Conservation (phyloP, 1,140 invertebrate genomes). For the Neodiprion virginianus region DNA sequence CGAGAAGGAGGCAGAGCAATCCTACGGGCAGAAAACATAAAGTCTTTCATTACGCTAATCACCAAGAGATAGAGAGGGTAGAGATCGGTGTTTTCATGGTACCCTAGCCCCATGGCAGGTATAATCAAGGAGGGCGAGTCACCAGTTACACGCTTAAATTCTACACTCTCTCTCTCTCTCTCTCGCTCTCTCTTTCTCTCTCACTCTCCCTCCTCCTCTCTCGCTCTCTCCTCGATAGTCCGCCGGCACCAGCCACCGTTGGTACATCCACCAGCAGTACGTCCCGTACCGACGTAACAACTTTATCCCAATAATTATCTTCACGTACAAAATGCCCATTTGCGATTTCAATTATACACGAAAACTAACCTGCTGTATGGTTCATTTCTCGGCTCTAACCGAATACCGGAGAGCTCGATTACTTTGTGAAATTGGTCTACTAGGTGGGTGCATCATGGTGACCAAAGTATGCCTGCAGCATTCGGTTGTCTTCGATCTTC, state of each 20-base stretch:
- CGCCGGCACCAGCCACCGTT: too few relatives aligned
- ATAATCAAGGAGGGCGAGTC: slow-evolving; percentile 3
- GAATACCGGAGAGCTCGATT: too few relatives aligned
- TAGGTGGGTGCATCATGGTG: too few relatives aligned
- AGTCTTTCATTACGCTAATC: slow-evolving; percentile 7
- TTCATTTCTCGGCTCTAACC: too few relatives aligned
- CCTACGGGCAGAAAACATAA: background rate
- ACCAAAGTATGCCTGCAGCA: too few relatives aligned
- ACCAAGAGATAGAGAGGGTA: slow-evolving; percentile 1
- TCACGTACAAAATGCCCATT: background rate
- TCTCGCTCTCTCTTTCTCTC: background rate
- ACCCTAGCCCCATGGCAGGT: background rate
- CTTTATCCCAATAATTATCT: slow-evolving; percentile 2
- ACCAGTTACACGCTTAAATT: background rate
- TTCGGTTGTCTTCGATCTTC: too few relatives aligned
- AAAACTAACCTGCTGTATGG: background rate
- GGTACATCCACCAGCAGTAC: background rate
- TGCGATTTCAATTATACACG: background rate
- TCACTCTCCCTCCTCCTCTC: background rate
- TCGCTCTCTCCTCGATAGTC: background rate
- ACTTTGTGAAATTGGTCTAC: too few relatives aligned
- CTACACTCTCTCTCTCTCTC: background rate
- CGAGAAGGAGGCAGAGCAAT: background rate
- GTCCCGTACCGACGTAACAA: background rate
- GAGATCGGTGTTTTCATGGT: background rate